These are phyloP conservation scores for Eidolon helvum DNA, from an alignment of 2,113 vertebrate species.

Conservation along the genomic window DNA sequence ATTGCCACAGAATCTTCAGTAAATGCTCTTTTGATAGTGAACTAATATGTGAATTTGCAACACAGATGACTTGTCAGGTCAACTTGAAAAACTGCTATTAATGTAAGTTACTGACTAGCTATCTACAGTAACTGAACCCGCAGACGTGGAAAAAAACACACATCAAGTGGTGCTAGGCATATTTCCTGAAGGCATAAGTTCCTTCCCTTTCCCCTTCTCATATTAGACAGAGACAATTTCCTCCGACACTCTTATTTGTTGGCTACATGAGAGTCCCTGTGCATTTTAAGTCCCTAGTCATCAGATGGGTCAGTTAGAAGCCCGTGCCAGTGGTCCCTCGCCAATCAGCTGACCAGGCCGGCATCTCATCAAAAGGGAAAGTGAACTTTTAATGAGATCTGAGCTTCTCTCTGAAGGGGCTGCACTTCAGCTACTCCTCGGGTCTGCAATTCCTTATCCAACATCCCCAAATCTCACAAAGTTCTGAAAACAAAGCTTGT, in stretches of 20 bases:
- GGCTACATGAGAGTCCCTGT: neutral
- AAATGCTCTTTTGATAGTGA: neutral
- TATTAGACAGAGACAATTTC: neutral
- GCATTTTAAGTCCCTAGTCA: neutral
- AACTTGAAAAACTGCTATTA: neutral
- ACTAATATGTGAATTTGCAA: conserved; percentile 3
- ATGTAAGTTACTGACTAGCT: neutral
- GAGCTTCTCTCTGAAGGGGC: neutral
- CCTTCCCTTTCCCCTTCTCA: neutral
- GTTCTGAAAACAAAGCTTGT: neutral
- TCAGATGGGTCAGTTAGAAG: neutral
- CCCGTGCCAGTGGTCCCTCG: neutral
- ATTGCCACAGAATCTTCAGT: neutral
- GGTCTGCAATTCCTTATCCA: neutral
- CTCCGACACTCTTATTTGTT: neutral
- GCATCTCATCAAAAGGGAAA: neutral
- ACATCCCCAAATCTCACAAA: neutral
- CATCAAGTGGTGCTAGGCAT: neutral
- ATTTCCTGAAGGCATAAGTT: neutral
- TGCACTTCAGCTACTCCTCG: neutral
- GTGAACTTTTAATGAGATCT: neutral
- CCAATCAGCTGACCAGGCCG: neutral
- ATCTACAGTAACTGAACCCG: neutral
- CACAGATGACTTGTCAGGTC: neutral
- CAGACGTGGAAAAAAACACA: neutral